Conservation (phyloP, 2,888 invertebrate genomes). For the Polymixis flavicincta region DNA sequence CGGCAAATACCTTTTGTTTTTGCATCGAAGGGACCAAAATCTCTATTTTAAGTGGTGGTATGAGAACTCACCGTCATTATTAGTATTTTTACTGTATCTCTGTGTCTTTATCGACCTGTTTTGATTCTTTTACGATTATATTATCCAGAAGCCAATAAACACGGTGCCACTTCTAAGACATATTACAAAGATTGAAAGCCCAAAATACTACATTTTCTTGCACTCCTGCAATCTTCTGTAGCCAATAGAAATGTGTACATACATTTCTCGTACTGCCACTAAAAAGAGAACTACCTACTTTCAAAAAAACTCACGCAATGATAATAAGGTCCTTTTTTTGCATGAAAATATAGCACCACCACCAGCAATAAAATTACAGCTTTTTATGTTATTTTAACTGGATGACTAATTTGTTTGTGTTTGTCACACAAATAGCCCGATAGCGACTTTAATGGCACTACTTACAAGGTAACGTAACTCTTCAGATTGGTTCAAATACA, state of each 20-base stretch:
- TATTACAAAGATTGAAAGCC: neutral
- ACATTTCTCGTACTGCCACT: constrained; percentile 30
- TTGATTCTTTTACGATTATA: no score
- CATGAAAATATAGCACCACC: constrained; percentile 65
- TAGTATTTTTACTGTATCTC: no score
- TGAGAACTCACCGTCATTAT: neutral
- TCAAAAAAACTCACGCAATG: constrained; percentile 8
- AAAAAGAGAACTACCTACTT: constrained; percentile 1
- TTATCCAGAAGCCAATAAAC: neutral
- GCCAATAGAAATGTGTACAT: neutral
- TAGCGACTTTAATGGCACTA: constrained; percentile 98
- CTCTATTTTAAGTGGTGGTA: constrained; percentile 35
- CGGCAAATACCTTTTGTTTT: constrained; percentile 40
- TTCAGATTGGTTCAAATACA: constrained; percentile 77
- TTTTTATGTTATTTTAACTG: constrained; percentile 72
- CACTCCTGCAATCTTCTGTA: neutral
- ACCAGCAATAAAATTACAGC: constrained; percentile 61
- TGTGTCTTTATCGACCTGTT: no score
- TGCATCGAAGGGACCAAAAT: neutral
- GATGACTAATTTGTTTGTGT: constrained; percentile 90
- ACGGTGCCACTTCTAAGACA: neutral
- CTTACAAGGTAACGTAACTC: constrained; percentile 96
- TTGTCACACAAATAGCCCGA: constrained; percentile 96
- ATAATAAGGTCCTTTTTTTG: constrained; percentile 53
- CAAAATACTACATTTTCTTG: neutral